Evolutionary conservation across 2,113 vertebrate genomes (phyloP), one percentile per base, ranked within the genome.

Genomic region (Oxygymnocypris stewartii): DNA sequence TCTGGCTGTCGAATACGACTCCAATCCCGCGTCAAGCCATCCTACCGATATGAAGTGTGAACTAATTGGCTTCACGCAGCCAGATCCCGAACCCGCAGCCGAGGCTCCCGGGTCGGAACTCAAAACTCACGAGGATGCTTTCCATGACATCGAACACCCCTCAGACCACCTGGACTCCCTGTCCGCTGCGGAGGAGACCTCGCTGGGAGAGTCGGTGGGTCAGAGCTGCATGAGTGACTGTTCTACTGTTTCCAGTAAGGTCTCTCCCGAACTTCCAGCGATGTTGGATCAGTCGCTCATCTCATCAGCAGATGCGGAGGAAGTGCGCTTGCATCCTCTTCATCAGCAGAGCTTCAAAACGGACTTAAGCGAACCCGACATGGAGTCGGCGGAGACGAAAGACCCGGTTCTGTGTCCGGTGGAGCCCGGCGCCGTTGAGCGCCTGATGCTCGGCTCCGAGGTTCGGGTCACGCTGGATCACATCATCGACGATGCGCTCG

Each of bases 401-500:
- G 49, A 81, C 25, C 44, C 57, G 20, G 59, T 79, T 85, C 82
- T 87, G 44, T 54, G 71, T 37, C 7, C 44, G 10, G 54, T 37
- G 16, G 76, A 86, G 35, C 74, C 86, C 9, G 87, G 54, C 3
- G 80, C 89, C 3, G 85, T 94, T 54, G 90, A 92, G 88, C 93
- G 94, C 7, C 93, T 98, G 82, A 94, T 94, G 78, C 96, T 95
- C 1, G 97, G 98, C 78, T 95, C 97, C 16, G 97, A 99, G 94
- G 97, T 98, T 89, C 97, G 95, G 89, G 98, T 99, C 90, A 96
- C 94, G 65, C 95, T 99, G 94, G 97, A 99, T 88, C 98, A 98
- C 95, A 97, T 99, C 91, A 99, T 99, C 88, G 97, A 99, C 94
- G 98, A 99, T 91, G 98, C 98, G 35, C 95, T 99, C 85, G 97